Evolutionary conservation across 2,113 vertebrate genomes (phyloP).

Genomic region (Mesembrinibis cayennensis): DNA sequence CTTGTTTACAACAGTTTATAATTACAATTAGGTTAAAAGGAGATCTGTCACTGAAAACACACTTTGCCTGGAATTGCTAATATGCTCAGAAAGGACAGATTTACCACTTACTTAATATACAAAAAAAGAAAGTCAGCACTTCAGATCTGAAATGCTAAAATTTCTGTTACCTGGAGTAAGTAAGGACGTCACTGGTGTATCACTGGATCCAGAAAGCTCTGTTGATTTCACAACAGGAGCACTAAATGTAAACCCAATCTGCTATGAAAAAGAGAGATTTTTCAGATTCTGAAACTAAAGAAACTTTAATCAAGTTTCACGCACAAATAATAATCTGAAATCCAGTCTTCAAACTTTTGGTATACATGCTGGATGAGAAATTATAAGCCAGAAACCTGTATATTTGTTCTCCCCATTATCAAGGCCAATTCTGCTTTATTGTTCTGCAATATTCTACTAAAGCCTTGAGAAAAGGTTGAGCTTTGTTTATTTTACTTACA

Average conservation of each 20-base stretch:
- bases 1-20: background rate
- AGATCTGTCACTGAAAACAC: background rate
- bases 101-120: background rate
- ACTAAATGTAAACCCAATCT: conserved; percentile 91
- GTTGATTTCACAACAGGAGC: conserved; percentile 87
- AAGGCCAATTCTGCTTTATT: background rate
- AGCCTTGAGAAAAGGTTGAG: background rate
- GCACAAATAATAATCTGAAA: background rate
- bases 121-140: background rate
- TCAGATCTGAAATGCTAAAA: background rate
- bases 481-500: conserved; percentile 78
- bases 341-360: background rate
- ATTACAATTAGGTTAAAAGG: background rate
- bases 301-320: background rate
- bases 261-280: background rate
- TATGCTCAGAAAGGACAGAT: background rate
- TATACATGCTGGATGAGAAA: background rate
- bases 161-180: conserved; percentile 74
- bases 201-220: conserved; percentile 74
- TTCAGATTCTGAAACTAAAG: background rate
- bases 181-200: conserved; percentile 68
- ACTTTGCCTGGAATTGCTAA: background rate
- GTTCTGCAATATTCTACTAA: background rate
- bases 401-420: background rate
- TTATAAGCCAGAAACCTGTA: background rate